Evolutionary conservation across 2,113 vertebrate species (phyloP).

Genomic region (Passer montanus): DNA sequence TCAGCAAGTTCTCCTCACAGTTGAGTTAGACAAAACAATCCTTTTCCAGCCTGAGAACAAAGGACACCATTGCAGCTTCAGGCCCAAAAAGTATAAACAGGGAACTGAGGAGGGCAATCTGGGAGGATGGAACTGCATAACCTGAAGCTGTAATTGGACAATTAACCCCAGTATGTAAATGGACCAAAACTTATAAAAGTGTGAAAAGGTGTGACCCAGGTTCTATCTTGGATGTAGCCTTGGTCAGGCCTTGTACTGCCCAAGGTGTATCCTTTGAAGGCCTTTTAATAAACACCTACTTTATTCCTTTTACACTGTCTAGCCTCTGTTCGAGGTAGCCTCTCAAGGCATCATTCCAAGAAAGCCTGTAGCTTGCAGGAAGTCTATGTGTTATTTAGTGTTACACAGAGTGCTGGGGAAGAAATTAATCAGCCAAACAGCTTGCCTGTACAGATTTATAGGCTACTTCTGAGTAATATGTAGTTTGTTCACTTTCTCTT

Average conservation of each 20-base stretch:
- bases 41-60: not conserved
- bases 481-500: conserved; percentile 24
- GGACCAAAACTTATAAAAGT: not conserved
- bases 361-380: not conserved
- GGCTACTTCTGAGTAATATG: conserved; percentile 1
- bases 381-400: not conserved
- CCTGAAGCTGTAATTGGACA: not conserved
- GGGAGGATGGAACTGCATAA: not conserved
- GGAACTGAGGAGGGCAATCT: not conserved
- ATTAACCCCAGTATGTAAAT: not conserved
- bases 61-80: not conserved
- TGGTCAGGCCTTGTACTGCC: not conserved
- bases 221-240: no score
- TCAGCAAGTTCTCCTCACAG: not conserved
- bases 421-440: conserved; percentile 53
- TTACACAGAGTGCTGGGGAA: not conserved
- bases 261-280: not conserved
- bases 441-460: conserved; percentile 34
- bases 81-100: not conserved
- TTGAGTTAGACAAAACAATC: not conserved
- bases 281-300: not conserved
- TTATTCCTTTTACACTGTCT: not conserved
- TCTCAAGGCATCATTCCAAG: not conserved
- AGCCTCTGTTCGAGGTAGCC: not conserved
- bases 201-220: not conserved